phyloP scores from a whole-genome alignment of 2,888 invertebrate species.

The Celastrina argiolus region DNA sequence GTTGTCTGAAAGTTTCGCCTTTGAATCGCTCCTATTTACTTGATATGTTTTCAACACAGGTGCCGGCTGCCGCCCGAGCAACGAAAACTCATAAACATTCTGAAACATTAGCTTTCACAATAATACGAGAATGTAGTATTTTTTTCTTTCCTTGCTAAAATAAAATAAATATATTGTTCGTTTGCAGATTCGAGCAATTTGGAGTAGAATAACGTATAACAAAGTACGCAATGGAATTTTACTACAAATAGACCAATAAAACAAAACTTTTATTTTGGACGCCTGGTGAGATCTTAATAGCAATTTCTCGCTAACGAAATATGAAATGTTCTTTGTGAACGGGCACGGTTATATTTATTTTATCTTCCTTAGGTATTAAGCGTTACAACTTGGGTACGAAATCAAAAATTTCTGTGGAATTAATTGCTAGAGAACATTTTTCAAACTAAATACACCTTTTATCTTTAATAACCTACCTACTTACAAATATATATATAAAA shows the following conservation, averaged over 20 bases:
- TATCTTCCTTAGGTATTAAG: neutral
- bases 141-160: neutral
- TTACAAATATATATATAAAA: no score
- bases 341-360: slow-evolving; percentile 2
- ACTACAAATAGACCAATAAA: neutral
- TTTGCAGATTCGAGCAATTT: neutral
- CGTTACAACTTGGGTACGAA: neutral
- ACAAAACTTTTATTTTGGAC: slow-evolving; percentile 9
- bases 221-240: neutral
- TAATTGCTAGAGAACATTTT: neutral
- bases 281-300: slow-evolving; percentile 11
- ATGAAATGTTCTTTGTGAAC: neutral
- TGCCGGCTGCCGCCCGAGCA: neutral
- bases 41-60: neutral
- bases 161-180: neutral
- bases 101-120: no score
- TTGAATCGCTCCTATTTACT: no score
- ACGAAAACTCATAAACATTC: neutral
- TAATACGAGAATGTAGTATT: no score
- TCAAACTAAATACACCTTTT: neutral
- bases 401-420: neutral
- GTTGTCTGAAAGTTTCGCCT: neutral
- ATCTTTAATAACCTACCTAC: no score
- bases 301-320: slow-evolving; percentile 17
- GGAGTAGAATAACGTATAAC: neutral